Percentiles rank a stretch among this genome's conserved stretches.
These are phyloP conservation scores for Onychomys leucogaster DNA, from an alignment of 2,797 vertebrate genomes.

Conservation along the genomic window DNA sequence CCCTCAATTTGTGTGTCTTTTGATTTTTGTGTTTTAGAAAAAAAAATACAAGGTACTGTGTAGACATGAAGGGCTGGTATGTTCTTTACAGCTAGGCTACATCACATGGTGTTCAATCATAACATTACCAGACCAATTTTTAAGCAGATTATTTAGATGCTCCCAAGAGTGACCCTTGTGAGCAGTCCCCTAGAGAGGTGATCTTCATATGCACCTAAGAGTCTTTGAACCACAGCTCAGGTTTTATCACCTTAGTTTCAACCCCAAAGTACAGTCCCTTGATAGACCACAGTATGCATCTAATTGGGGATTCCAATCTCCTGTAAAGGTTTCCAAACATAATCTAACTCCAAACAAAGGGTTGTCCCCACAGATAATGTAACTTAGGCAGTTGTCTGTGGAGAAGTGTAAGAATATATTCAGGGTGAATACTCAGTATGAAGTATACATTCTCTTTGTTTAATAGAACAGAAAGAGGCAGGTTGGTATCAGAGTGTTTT, in stretches of 20 bases:
- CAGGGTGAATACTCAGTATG: not conserved
- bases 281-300: not conserved
- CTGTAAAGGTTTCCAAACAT: not conserved
- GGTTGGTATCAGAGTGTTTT: too few relatives aligned
- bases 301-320: not conserved
- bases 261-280: not conserved
- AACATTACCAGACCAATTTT: slow-evolving; percentile 35
- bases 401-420: slow-evolving; percentile 8
- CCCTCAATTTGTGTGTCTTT: slow-evolving; percentile 47
- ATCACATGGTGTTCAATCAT: not conserved
- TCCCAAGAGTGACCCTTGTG: not conserved
- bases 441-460: not conserved
- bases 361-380: slow-evolving; percentile 15
- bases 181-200: not conserved
- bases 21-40: slow-evolving; percentile 55
- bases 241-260: slow-evolving; percentile 19
- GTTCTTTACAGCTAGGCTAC: not conserved
- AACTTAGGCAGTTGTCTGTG: not conserved
- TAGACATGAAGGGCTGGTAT: not conserved
- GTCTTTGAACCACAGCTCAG: not conserved
- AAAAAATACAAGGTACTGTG: not conserved
- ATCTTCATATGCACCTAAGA: not conserved
- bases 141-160: not conserved
- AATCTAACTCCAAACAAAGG: slow-evolving; percentile 48
- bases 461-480: not conserved